Conservation (phyloP, 2,797 vertebrate species). For the Meda fulgida region DNA sequence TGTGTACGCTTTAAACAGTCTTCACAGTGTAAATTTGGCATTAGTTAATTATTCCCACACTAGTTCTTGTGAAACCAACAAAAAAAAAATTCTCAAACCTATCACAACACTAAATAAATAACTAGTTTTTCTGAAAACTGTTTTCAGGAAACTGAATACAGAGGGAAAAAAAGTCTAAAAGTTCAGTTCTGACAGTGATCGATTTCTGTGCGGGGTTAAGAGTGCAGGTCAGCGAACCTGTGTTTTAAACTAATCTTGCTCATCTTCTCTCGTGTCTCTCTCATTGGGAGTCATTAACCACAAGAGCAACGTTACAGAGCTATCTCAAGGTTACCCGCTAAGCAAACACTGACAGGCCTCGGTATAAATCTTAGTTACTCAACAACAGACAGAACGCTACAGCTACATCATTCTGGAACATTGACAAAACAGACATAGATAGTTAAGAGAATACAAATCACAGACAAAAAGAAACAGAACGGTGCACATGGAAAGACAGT, state of each 20-base stretch:
- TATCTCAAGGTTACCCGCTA: constrained; percentile 62
- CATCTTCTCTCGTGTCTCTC: constrained; percentile 10
- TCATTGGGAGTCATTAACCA: constrained; percentile 63
- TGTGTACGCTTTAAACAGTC: neutral
- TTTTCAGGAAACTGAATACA: neutral
- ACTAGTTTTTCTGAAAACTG: neutral
- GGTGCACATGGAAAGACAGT: constrained; percentile 47
- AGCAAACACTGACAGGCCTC: constrained; percentile 53
- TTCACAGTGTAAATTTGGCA: neutral
- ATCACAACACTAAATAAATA: neutral
- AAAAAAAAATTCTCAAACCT: neutral
- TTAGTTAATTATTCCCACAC: neutral
- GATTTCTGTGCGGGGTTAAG: neutral
- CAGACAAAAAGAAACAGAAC: constrained; percentile 38
- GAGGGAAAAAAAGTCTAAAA: neutral
- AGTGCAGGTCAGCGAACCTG: constrained; percentile 33
- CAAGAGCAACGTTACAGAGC: constrained; percentile 40
- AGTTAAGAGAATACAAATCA: constrained; percentile 55
- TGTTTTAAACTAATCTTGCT: constrained; percentile 28
- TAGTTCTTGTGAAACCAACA: neutral
- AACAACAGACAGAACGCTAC: constrained; percentile 24
- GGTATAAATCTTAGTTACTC: constrained; percentile 41
- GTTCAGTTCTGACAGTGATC: constrained; percentile 7
- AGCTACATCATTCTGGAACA: neutral
- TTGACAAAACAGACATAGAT: constrained; percentile 15